Conservation (phyloP, 2,113 vertebrate species). For the Pardalotus punctatus region DNA sequence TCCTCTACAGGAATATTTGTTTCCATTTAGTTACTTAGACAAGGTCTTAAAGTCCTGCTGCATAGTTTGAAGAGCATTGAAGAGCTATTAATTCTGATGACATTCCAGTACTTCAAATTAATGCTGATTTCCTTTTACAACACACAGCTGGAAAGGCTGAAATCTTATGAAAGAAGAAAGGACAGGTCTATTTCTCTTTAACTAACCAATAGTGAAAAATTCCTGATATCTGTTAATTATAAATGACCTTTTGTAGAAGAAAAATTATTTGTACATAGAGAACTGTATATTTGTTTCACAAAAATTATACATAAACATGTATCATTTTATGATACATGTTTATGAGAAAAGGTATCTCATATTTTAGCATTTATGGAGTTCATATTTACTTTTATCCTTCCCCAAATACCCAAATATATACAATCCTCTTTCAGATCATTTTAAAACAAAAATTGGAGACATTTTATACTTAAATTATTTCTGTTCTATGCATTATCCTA, state of each 20-base stretch:
- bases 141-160: constrained; percentile 46
- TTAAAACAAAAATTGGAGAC: neutral
- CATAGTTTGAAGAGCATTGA: constrained; percentile 33
- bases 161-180: neutral
- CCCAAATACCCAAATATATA: neutral
- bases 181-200: neutral
- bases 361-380: neutral
- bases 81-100: constrained; percentile 26
- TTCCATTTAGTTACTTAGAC: neutral
- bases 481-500: neutral
- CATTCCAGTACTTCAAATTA: constrained; percentile 64
- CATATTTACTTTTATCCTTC: neutral
- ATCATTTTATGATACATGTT: neutral
- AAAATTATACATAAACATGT: neutral
- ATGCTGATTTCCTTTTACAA: constrained; percentile 56
- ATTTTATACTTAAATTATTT: neutral
- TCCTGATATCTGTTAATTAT: neutral
- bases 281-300: neutral
- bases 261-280: neutral
- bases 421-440: neutral
- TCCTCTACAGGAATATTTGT: constrained; percentile 4
- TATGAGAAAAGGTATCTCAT: neutral
- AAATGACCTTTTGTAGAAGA: neutral
- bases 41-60: constrained; percentile 50
- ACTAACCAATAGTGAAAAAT: neutral